Base-by-base conservation (phyloP, 2,797 vertebrate species). In the Hemitrygon akajei region DNA sequence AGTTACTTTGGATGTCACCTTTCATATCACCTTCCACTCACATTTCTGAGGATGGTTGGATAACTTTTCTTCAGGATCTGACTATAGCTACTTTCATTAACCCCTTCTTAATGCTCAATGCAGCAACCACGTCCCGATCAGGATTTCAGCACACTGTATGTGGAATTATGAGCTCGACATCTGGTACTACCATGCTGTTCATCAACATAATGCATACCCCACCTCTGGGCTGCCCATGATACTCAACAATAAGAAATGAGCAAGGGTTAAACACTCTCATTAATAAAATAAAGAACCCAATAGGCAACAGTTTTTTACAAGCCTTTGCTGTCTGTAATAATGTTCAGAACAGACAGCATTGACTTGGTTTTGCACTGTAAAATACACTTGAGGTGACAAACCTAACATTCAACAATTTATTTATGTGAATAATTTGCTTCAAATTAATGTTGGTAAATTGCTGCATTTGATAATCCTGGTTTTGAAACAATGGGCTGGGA, bases 251-350 rank as follows among this genome's bases (percentile, higher is more conserved):
- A 37, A 30, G 60, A 37, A 89, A 89, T 22, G 86, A 37, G 86
- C 9, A n/a, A 69, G 86, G 22, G 60, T 89, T 63, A 89, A 89
- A 89, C 86, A 12, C 60, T 66, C 16, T 40, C 86, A 89, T 89
- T 34, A 89, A 89, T 89, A 89, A 89, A 89, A 89, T 89, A 89
- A 89, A 93, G 71, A 93, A 75, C 14, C 91, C 22, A 76, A 89
- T 37, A 69, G 86, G 34, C 27, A n/a, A 71, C 87, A 91, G n/a
- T 91, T 91, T 71, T 34, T 91, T 91, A 91, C 10, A 30, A 56
- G 16, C 9, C 66, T 34, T 69, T 91, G 2, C 14, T 37, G 40
- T 76, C 71, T 76, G 37, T 56, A 76, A 27, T 75, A 37, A 37
- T 93, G 40, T 73, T 93, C 47, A 5, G 71, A 56, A 7, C 37